Conservation (phyloP, 1,140 invertebrate genomes). For the Tachypleus tridentatus region DNA sequence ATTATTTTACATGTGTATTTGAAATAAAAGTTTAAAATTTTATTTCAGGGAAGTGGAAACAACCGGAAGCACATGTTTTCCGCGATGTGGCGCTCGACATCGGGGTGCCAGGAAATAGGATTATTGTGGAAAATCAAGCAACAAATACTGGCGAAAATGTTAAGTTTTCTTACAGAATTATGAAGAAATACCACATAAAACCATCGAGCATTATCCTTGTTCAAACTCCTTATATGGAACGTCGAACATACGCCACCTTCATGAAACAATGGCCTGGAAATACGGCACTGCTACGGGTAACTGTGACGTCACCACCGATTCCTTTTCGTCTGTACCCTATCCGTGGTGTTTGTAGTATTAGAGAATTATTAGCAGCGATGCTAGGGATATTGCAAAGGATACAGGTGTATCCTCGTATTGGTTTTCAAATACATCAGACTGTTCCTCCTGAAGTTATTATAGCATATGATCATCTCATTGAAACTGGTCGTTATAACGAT, state of each 20-base stretch:
- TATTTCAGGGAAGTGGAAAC: constrained; percentile 6
- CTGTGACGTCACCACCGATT: constrained; percentile 10
- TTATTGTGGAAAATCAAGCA: constrained; percentile 7
- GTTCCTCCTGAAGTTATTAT: constrained; percentile 2
- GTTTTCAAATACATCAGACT: constrained; percentile 7
- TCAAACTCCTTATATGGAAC: constrained; percentile 14
- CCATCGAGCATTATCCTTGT: constrained; percentile 6
- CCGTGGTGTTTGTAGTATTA: not conserved
- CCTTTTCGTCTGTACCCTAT: constrained; percentile 8
- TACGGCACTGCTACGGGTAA: not conserved
- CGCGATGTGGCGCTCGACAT: constrained; percentile 10
- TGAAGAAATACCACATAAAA: not conserved
- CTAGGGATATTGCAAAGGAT: constrained; percentile 11
- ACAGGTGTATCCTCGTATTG: constrained; percentile 1
- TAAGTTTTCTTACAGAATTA: constrained; percentile 6
- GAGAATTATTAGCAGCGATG: constrained; percentile 2
- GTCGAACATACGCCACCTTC: constrained; percentile 12
- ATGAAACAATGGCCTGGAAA: constrained; percentile 10
- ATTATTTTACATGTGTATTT: no score
- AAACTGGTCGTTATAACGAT: not conserved
- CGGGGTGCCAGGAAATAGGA: constrained; percentile 6
- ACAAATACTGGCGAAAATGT: constrained; percentile 14
- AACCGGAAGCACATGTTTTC: constrained; percentile 12
- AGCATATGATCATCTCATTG: not conserved
- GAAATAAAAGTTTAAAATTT: not conserved